These are phyloP conservation scores for Cherax quadricarinatus DNA, from an alignment of 1,140 invertebrate genomes.

Conservation along the genomic window DNA sequence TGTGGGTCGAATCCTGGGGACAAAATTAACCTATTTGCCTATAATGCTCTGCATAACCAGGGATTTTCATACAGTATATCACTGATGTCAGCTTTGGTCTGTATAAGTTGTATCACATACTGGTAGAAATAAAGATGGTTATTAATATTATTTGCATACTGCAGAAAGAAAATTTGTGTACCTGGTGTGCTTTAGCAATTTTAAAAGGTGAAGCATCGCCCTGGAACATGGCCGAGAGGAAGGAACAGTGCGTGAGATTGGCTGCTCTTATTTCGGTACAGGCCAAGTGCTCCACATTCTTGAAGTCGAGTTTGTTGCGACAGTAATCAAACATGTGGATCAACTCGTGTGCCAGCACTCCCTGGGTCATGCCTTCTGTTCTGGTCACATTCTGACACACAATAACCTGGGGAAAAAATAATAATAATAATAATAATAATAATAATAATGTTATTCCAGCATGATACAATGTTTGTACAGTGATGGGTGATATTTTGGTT, in stretches of 20 bases:
- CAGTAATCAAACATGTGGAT: slow-evolving; percentile 98
- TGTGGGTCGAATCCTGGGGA: no score
- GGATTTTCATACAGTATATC: no score
- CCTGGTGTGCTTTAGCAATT: slow-evolving; percentile 85
- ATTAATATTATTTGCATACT: no score
- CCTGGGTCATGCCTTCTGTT: slow-evolving; percentile 83
- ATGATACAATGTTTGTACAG: no score
- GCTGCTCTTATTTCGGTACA: slow-evolving; percentile 96
- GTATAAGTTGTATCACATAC: no score
- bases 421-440: slow-evolving; percentile 40
- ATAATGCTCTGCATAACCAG: no score
- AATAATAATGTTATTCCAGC: no score
- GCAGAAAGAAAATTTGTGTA: slow-evolving; percentile 74
- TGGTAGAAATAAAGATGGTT: no score
- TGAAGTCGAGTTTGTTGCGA: slow-evolving; percentile 90
- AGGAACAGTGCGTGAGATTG: slow-evolving; percentile 94
- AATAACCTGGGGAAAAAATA: slow-evolving; percentile 84
- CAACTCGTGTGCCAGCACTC: slow-evolving; percentile 93
- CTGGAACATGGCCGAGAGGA: slow-evolving; percentile 86
- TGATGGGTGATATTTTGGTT: no score
- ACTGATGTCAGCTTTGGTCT: no score
- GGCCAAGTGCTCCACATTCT: slow-evolving; percentile 93
- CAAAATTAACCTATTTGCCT: no score
- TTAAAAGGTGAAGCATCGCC: slow-evolving; percentile 87
- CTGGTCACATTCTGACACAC: slow-evolving; percentile 91